phyloP scores from a whole-genome alignment of 30 jellyfish, hydroid and myxozoan species.

The Clytia hemisphaerica region DNA sequence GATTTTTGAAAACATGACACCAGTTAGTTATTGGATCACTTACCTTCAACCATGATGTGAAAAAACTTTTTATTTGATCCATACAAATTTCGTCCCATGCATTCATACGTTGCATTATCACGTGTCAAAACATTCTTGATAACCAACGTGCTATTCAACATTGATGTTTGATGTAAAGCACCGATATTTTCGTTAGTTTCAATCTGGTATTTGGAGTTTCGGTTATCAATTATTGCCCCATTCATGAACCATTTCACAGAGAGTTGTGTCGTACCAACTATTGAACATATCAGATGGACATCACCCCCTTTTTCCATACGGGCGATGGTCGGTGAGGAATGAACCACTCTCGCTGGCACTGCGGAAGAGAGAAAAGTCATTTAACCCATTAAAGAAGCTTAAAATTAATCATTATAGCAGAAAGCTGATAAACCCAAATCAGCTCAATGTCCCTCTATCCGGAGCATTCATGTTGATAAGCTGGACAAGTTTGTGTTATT shows the following conservation, averaged over 20 bases:
- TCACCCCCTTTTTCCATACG: slow-evolving; percentile 40
- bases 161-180: slow-evolving; percentile 49
- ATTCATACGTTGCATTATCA: slow-evolving; percentile 69
- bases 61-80: slow-evolving; percentile 50
- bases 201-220: slow-evolving; percentile 25
- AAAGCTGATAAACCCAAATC: background rate
- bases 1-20: too few species aligned
- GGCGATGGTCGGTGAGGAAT: slow-evolving; percentile 15
- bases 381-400: background rate
- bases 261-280: slow-evolving; percentile 64
- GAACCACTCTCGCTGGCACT: slow-evolving; percentile 80
- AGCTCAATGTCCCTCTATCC: too few species aligned
- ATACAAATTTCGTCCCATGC: slow-evolving; percentile 56
- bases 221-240: slow-evolving; percentile 13
- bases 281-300: slow-evolving; percentile 45
- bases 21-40: too few species aligned
- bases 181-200: background rate
- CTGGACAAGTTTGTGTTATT: too few species aligned
- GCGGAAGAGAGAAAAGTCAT: background rate
- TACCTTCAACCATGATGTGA: slow-evolving; percentile 67
- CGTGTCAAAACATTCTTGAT: slow-evolving; percentile 29
- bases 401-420: background rate
- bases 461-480: too few species aligned
- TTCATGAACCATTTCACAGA: slow-evolving; percentile 53
- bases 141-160: slow-evolving; percentile 47